Evolutionary conservation across 2,797 vertebrate species (phyloP).

Genomic region (Linurgus olivaceus): DNA sequence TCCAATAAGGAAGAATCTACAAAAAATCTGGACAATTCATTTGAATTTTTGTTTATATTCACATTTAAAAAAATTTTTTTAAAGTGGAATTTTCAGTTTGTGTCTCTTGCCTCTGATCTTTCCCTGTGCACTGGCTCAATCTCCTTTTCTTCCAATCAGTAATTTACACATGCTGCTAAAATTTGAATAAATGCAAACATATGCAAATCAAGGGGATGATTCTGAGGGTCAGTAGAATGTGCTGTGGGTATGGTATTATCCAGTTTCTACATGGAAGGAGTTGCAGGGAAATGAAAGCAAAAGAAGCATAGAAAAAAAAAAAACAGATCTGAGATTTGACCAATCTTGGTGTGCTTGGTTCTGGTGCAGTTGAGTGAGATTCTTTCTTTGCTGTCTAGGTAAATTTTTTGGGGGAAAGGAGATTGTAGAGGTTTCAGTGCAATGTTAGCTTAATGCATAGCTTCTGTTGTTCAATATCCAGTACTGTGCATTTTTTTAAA

Average conservation of each 20-base stretch:
- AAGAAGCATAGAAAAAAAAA: background rate
- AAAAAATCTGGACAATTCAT: background rate
- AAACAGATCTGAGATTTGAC: background rate
- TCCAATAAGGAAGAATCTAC: background rate
- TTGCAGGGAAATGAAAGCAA: background rate
- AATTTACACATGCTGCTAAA: background rate
- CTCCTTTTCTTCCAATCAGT: background rate
- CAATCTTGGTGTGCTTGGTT: accelerated
- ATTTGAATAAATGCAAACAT: background rate
- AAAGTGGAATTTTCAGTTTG: background rate
- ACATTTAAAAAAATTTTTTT: background rate
- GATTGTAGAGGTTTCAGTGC: background rate
- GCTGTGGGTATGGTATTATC: background rate
- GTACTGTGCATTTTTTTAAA: background rate
- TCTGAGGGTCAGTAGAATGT: background rate
- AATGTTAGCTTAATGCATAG: background rate
- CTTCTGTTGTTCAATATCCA: background rate
- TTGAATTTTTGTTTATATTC: background rate
- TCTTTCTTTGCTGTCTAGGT: background rate
- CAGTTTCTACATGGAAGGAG: background rate
- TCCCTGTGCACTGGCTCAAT: background rate
- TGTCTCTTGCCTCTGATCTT: background rate
- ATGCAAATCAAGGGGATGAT: background rate
- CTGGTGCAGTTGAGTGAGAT: background rate
- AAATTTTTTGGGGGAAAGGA: background rate